Conservation (phyloP, 2,113 vertebrate genomes). For the Seriola aureovittata region DNA sequence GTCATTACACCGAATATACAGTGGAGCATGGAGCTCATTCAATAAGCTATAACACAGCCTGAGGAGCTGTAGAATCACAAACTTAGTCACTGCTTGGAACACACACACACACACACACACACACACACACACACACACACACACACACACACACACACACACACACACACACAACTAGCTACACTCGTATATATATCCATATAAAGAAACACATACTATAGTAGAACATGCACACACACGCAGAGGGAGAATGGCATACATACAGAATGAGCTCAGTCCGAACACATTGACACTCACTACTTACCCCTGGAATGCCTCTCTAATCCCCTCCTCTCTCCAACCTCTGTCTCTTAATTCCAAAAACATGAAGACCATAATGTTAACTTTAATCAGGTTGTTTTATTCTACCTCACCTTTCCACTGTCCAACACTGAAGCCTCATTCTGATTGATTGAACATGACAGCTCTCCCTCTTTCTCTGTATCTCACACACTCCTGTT, state of each 20-base stretch:
- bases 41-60: constrained; percentile 49
- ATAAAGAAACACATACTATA: not conserved
- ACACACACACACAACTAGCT: not conserved
- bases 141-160: not conserved
- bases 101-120: constrained; percentile 1
- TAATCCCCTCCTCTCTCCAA: not conserved
- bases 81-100: not conserved
- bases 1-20: constrained; percentile 64
- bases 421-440: constrained; percentile 30
- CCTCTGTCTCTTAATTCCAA: constrained; percentile 15
- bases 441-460: constrained; percentile 41
- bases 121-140: not conserved
- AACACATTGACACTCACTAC: constrained; percentile 14
- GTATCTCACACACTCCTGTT: not conserved
- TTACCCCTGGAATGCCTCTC: not conserved
- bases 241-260: not conserved
- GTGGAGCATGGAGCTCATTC: constrained; percentile 41
- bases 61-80: constrained; percentile 24
- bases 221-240: not conserved
- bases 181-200: not conserved
- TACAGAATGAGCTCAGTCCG: constrained; percentile 1
- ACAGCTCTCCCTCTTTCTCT: constrained; percentile 14
- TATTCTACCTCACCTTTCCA: constrained; percentile 52
- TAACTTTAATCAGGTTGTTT: constrained; percentile 62
- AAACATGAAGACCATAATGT: constrained; percentile 41